Evolutionary conservation across 1,140 invertebrate genomes (phyloP).

Genomic region (Drosophila pseudoobscura): DNA sequence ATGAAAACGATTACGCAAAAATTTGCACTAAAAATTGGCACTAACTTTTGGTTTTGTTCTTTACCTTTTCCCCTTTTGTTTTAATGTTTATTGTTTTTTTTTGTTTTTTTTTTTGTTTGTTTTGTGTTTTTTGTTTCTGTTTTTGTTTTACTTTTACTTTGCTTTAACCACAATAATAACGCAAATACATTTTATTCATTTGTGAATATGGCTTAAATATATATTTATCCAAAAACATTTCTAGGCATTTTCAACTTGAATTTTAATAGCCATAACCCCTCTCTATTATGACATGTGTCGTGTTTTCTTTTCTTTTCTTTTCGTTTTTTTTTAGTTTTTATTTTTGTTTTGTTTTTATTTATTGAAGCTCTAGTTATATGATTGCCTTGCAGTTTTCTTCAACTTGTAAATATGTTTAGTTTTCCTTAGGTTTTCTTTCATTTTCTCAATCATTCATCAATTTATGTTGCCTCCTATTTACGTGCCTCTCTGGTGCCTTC

Average conservation of each 20-base stretch:
- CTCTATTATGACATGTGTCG: constrained; percentile 52
- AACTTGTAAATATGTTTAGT: constrained; percentile 57
- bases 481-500: constrained; percentile 19
- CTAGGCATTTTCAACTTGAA: constrained; percentile 48
- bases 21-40: constrained; percentile 81
- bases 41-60: constrained; percentile 63
- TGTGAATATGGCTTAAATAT: constrained; percentile 59
- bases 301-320: constrained; percentile 41
- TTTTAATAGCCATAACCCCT: constrained; percentile 48
- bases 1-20: constrained; percentile 66
- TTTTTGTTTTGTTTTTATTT: constrained; percentile 54
- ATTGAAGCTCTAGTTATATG: constrained; percentile 83
- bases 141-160: constrained; percentile 42
- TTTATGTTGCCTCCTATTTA: constrained; percentile 12
- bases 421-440: constrained; percentile 40
- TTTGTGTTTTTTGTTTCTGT: neutral
- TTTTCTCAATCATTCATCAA: constrained; percentile 35
- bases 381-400: constrained; percentile 82
- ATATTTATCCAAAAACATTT: constrained; percentile 76
- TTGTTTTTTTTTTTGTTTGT: neutral
- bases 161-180: constrained; percentile 65
- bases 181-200: constrained; percentile 56
- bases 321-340: constrained; percentile 11
- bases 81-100: constrained; percentile 3
- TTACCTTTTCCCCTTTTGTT: constrained; percentile 3